A percentile compares a stretch with the other conserved stretches of the same genome.
These are phyloP conservation scores for Rhynchopsitta pachyrhyncha DNA, from an alignment of 2,113 vertebrate genomes.

Conservation along the genomic window DNA sequence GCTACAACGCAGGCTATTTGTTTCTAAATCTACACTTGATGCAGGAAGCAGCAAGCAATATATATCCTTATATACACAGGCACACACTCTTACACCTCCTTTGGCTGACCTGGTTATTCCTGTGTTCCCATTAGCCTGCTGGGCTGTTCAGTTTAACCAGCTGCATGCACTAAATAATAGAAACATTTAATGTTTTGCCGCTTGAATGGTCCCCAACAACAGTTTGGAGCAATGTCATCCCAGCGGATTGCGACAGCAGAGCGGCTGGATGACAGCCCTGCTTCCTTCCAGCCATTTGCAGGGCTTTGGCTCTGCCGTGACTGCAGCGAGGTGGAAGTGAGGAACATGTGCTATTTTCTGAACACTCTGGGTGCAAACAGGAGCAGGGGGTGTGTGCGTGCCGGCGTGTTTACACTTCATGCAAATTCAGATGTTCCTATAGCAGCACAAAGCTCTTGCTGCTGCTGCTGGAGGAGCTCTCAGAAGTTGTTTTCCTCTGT, in stretches of 20 bases:
- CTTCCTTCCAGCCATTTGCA: background rate
- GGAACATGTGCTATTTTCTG: constrained; percentile 39
- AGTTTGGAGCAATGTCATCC: background rate
- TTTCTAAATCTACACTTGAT: constrained; percentile 9
- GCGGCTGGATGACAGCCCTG: constrained; percentile 4
- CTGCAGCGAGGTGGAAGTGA: background rate
- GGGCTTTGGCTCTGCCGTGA: background rate
- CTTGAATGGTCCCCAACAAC: constrained; percentile 2
- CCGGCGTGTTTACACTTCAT: background rate
- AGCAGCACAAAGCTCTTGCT: constrained; percentile 9
- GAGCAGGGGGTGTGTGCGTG: background rate
- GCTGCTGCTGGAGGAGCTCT: constrained; percentile 40
- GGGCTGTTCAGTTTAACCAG: constrained; percentile 48
- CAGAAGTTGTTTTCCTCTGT: constrained; percentile 44
- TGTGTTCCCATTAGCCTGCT: constrained; percentile 15
- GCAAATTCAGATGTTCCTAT: constrained; percentile 27
- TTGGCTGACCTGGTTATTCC: constrained; percentile 45
- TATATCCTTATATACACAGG: background rate
- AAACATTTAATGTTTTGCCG: constrained; percentile 45
- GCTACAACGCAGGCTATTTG: constrained; percentile 4
- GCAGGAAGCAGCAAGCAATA: background rate
- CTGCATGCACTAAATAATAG: constrained; percentile 62
- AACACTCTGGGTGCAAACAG: background rate
- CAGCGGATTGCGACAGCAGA: background rate
- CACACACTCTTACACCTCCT: background rate